These are phyloP conservation scores for Anarrhichthys ocellatus DNA, from an alignment of 2,113 vertebrate genomes.

Conservation along the genomic window DNA sequence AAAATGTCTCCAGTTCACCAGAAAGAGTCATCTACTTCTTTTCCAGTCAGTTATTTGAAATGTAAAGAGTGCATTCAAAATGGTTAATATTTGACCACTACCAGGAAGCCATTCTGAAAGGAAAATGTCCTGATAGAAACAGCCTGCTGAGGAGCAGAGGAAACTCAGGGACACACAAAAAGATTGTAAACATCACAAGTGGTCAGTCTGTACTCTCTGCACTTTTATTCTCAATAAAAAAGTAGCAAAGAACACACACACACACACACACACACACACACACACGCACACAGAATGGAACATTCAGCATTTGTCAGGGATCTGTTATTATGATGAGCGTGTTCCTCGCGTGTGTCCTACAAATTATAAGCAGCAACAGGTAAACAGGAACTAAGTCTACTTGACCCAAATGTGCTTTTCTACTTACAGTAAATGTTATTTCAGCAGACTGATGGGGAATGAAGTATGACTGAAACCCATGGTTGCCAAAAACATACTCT, in stretches of 20 bases:
- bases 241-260: neutral
- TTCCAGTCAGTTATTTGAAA: neutral
- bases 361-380: neutral
- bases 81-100: conserved; percentile 71
- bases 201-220: neutral
- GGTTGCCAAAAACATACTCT: neutral
- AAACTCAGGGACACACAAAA: conserved; percentile 19
- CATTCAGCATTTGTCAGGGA: neutral
- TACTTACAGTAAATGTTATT: neutral
- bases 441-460: neutral
- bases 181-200: neutral
- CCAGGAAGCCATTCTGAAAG: conserved; percentile 54
- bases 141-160: neutral
- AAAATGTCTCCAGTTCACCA: neutral
- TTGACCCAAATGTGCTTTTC: neutral
- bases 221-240: neutral
- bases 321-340: neutral
- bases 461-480: neutral
- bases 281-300: neutral
- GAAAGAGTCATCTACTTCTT: neutral
- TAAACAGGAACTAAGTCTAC: neutral
- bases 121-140: conserved; percentile 9
- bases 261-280: neutral
- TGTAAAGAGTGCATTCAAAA: neutral
- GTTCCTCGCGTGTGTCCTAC: neutral